A percentile compares a stretch with the other conserved stretches of the same genome.
phyloP scores from a whole-genome alignment of 2,888 invertebrate species.

The Ctena decussata region DNA sequence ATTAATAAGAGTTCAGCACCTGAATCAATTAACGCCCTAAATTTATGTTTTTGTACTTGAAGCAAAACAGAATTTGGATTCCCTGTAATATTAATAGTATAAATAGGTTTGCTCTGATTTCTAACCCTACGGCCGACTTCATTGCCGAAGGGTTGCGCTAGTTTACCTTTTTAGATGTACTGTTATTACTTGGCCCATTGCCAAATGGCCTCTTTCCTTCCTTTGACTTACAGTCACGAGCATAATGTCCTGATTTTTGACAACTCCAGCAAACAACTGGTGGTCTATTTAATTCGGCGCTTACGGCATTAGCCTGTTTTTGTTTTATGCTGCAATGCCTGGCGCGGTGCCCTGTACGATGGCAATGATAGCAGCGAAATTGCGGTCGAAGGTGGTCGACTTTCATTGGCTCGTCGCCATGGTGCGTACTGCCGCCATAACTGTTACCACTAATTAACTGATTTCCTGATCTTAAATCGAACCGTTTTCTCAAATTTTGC shows the following conservation, averaged over 20 bases:
- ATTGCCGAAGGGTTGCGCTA: not conserved
- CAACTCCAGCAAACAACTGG: conserved; percentile 1
- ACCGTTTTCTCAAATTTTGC: conserved; percentile 33
- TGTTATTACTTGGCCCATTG: not conserved
- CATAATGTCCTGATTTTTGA: not conserved
- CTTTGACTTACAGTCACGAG: not conserved
- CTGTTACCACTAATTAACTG: not conserved
- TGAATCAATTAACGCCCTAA: conserved; percentile 30
- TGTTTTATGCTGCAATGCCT: not conserved
- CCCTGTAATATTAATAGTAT: not conserved
- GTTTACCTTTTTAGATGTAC: not conserved
- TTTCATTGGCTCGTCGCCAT: conserved; percentile 30
- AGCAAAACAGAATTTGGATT: conserved; percentile 20
- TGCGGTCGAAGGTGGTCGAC: conserved; percentile 1
- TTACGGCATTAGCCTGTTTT: not conserved
- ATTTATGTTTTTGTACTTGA: conserved; percentile 30
- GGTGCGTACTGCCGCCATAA: not conserved
- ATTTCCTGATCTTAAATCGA: too few relatives aligned
- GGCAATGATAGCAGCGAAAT: conserved; percentile 4
- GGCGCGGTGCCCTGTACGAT: conserved; percentile 5
- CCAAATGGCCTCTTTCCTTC: not conserved
- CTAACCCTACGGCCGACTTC: not conserved
- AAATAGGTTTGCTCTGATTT: not conserved
- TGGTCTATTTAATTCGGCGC: not conserved
- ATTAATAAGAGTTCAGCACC: conserved; percentile 44